Conservation (phyloP, 2,797 vertebrate genomes). For the Halcyon badia region DNA sequence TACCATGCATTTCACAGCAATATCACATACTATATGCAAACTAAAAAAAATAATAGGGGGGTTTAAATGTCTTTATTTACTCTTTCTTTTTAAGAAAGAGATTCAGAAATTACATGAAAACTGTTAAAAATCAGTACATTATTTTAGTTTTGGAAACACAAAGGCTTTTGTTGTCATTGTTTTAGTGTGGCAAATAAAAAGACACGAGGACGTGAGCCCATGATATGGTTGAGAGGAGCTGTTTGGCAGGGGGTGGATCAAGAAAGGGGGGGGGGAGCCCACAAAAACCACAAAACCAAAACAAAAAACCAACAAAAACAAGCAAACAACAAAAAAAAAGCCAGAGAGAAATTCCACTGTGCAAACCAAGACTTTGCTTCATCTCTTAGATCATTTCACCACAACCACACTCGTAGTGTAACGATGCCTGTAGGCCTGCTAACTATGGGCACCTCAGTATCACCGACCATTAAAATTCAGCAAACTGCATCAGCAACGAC, state of each 20-base stretch:
- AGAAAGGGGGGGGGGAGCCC: too few relatives aligned
- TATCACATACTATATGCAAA: not conserved
- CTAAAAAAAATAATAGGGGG: not conserved
- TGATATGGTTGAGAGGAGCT: not conserved
- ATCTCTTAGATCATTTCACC: not conserved
- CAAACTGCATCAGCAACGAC: not conserved
- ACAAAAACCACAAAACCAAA: not conserved
- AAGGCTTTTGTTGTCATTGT: not conserved
- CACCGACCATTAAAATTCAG: not conserved
- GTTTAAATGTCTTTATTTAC: not conserved
- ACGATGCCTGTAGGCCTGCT: not conserved
- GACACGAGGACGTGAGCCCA: not conserved
- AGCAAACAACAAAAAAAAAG: too few relatives aligned
- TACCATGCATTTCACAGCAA: not conserved
- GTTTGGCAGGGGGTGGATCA: not conserved
- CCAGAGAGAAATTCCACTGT: not conserved
- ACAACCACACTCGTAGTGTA: not conserved
- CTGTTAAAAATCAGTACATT: not conserved
- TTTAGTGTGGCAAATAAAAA: not conserved
- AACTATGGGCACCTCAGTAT: not conserved
- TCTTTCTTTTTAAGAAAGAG: not conserved
- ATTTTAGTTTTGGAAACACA: not conserved
- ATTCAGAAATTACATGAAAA: not conserved
- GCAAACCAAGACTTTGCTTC: not conserved
- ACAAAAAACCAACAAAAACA: not conserved